These are phyloP conservation scores for Drosophila trapezifrons DNA, from an alignment of 1,140 invertebrate species.

Conservation along the genomic window DNA sequence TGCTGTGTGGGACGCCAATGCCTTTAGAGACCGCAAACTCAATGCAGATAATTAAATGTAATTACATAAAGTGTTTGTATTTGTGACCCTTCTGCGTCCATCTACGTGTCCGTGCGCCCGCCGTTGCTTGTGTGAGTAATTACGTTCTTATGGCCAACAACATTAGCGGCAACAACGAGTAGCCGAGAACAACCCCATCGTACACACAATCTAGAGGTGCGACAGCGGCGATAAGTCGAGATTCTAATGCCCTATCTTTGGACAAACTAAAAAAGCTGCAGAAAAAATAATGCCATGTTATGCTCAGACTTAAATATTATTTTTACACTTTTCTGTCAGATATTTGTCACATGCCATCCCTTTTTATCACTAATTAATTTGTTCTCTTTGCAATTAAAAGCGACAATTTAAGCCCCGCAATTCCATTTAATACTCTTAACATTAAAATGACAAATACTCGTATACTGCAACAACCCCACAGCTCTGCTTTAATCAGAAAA, in stretches of 20 bases:
- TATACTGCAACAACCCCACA: not conserved
- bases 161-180: constrained; percentile 10
- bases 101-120: constrained; percentile 17
- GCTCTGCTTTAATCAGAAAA: constrained; percentile 5
- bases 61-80: constrained; percentile 72
- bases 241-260: constrained; percentile 9
- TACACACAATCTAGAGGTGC: constrained; percentile 5
- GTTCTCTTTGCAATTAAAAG: not conserved
- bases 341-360: not conserved
- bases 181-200: constrained; percentile 2
- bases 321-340: too few species aligned
- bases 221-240: not conserved
- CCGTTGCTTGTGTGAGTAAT: constrained; percentile 43
- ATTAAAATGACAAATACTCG: not conserved
- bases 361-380: too few species aligned
- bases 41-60: constrained; percentile 81
- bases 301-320: not conserved
- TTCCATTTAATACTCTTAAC: not conserved
- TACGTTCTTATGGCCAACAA: constrained; percentile 45
- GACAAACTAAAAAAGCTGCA: too few species aligned
- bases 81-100: constrained; percentile 18
- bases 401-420: not conserved
- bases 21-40: constrained; percentile 60
- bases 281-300: not conserved
- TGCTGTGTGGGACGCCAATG: not conserved